These are phyloP conservation scores for Phacellophora camtschatica DNA, from an alignment of 30 jellyfish, hydroid and myxozoan genomes.

Conservation along the genomic window DNA sequence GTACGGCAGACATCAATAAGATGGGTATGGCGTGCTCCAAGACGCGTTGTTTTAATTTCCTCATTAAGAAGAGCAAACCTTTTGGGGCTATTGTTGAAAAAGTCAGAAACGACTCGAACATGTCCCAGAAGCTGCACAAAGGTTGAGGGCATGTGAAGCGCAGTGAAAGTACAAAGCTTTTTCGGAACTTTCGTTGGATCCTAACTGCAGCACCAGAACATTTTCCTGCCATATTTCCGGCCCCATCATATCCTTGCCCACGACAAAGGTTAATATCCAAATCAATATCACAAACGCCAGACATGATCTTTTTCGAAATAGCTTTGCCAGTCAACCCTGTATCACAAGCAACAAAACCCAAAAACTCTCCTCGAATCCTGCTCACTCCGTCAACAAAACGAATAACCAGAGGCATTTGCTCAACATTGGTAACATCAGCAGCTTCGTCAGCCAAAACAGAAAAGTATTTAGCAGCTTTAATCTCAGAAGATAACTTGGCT, in stretches of 20 bases:
- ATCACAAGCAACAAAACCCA: neutral
- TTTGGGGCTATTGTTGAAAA: neutral
- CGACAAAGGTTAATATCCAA: too few relatives aligned
- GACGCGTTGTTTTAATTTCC: neutral
- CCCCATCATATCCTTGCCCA: neutral
- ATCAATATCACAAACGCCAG: neutral
- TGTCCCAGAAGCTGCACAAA: neutral
- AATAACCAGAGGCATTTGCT: neutral
- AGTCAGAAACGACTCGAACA: neutral
- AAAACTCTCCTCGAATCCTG: neutral
- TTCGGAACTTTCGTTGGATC: neutral
- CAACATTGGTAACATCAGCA: neutral
- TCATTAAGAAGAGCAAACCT: neutral
- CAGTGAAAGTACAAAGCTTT: neutral
- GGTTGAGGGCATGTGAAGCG: neutral
- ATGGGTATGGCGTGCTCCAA: neutral
- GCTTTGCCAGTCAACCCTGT: neutral
- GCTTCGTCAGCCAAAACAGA: too few relatives aligned
- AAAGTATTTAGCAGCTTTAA: neutral
- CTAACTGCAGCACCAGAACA: neutral
- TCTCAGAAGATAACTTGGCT: neutral
- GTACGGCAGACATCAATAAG: conserved; percentile 10
- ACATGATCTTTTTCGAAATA: neutral
- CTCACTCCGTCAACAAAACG: neutral
- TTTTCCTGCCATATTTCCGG: neutral